Evolutionary conservation across 1,140 invertebrate genomes (phyloP).

Genomic region (Eubasilissa regina): DNA sequence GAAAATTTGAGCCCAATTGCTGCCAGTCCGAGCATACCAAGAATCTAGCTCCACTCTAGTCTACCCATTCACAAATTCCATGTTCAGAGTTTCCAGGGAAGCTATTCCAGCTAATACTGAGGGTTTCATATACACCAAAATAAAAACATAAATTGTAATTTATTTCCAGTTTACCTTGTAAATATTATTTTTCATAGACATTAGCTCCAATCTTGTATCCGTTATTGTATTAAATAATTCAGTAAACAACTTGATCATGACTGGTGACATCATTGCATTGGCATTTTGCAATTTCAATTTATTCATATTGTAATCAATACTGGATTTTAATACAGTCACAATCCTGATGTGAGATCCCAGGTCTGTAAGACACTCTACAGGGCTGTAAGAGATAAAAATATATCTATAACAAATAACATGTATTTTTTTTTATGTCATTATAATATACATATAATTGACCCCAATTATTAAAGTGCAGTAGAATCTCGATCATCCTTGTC

Average conservation of each 20-base stretch:
- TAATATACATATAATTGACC: too few relatives aligned
- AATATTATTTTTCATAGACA: background rate
- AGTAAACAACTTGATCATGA: background rate
- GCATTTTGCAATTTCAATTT: background rate
- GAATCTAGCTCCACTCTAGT: too few relatives aligned
- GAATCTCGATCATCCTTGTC: too few relatives aligned
- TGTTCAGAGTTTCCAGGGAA: too few relatives aligned
- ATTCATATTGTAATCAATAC: slow-evolving; percentile 19
- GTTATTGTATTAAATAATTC: background rate
- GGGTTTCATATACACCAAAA: too few relatives aligned
- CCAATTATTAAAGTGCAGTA: too few relatives aligned
- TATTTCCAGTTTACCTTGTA: background rate
- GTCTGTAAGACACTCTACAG: slow-evolving; percentile 65
- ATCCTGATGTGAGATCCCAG: slow-evolving; percentile 67
- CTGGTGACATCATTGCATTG: background rate
- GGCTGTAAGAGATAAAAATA: slow-evolving; percentile 62
- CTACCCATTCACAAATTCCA: too few relatives aligned
- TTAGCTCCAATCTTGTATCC: background rate
- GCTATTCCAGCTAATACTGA: too few relatives aligned
- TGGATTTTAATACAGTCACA: slow-evolving; percentile 50
- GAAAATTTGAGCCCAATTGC: too few relatives aligned
- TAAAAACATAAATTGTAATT: too few relatives aligned
- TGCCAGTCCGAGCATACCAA: too few relatives aligned
- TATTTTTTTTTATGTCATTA: background rate
- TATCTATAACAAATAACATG: slow-evolving; percentile 24